A percentile compares a stretch with the other conserved stretches of the same genome.
Evolutionary conservation across 2,113 vertebrate genomes (phyloP).

Genomic region (Anguilla rostrata): DNA sequence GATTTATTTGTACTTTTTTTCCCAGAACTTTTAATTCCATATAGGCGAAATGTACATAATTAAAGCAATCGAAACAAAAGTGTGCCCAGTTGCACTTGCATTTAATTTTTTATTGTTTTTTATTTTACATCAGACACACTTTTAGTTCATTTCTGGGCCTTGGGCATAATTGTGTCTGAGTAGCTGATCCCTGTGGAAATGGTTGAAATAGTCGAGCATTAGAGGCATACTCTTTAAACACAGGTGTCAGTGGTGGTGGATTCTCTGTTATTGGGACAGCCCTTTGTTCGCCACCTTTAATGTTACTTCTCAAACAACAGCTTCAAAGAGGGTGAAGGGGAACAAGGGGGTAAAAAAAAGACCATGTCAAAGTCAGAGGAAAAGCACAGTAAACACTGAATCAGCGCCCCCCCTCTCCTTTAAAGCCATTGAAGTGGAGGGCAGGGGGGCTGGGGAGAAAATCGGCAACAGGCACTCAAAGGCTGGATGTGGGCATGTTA

Average conservation of each 20-base stretch:
- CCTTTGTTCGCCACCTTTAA: background rate
- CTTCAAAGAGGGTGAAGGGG: constrained; percentile 13
- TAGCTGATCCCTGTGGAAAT: background rate
- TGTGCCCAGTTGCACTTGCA: background rate
- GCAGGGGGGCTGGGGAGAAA: background rate
- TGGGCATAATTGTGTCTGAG: background rate
- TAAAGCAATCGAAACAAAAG: background rate
- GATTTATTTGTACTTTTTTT: background rate
- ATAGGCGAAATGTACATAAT: background rate
- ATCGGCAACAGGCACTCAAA: background rate
- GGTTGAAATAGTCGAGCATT: background rate
- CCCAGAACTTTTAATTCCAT: background rate
- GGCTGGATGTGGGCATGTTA: constrained; percentile 21
- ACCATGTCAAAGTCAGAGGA: background rate
- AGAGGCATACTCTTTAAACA: background rate
- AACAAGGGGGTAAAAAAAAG: background rate
- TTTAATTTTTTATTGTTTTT: background rate
- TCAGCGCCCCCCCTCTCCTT: background rate
- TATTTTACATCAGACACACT: background rate
- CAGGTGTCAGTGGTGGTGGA: background rate
- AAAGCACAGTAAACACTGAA: constrained; percentile 13
- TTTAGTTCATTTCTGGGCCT: background rate
- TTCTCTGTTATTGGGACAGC: background rate
- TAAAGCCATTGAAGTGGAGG: constrained; percentile 9
- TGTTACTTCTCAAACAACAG: background rate